Conservation (phyloP, 1,140 invertebrate species). For the Hormaphis cornu region DNA sequence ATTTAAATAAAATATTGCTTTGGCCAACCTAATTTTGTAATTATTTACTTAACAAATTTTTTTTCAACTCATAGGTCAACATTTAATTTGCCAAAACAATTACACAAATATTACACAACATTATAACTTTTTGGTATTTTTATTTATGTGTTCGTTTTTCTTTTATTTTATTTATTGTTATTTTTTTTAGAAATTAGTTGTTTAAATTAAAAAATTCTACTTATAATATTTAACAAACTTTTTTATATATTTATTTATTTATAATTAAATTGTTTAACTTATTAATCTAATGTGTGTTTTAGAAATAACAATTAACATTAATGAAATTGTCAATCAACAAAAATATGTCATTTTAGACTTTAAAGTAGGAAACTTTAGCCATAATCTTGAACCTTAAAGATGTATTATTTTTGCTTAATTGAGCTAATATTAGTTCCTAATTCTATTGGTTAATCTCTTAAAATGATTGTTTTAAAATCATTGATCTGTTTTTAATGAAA, state of each 20-base stretch:
- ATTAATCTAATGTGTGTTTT: background rate
- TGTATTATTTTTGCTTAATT: background rate
- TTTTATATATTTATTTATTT: background rate
- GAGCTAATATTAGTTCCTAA: slow-evolving; percentile 21
- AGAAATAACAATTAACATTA: background rate
- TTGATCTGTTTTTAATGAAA: too few relatives aligned
- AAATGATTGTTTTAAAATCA: background rate
- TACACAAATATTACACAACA: background rate
- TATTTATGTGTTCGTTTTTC: slow-evolving; percentile 6
- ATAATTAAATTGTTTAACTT: background rate
- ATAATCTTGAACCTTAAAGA: slow-evolving; percentile 6
- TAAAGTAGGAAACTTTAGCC: background rate
- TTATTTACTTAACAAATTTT: background rate
- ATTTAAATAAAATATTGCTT: too few relatives aligned
- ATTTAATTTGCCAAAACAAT: background rate
- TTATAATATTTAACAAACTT: background rate
- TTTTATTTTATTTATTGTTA: background rate
- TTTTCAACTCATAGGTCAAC: background rate
- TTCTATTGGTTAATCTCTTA: background rate
- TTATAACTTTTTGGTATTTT: background rate
- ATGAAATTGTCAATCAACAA: background rate
- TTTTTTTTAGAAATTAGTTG: background rate
- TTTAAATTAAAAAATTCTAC: background rate
- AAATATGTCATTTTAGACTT: background rate
- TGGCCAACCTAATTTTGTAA: too few relatives aligned